Evolutionary conservation across 2,113 vertebrate genomes (phyloP), one percentile per base, ranked within the genome.

Genomic region (Picathartes gymnocephalus): DNA sequence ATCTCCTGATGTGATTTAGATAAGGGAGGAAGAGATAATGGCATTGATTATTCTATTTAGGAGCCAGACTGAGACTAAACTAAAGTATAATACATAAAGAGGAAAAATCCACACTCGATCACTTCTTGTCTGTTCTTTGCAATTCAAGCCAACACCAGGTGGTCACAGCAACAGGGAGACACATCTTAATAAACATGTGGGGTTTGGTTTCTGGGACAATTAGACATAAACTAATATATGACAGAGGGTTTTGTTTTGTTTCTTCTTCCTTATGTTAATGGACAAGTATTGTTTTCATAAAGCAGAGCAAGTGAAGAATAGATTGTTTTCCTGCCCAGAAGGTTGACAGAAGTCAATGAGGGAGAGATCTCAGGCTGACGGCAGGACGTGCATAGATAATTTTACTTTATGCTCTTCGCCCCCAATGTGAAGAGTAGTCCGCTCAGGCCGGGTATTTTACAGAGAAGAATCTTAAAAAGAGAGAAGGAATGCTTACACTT

Each of bases 11-110:
- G 98, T 98, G 98, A 98, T 98, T 98, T 98, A 98, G 98, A 98
- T 97, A 98, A 98, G 97, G 73, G 96, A 98, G 97, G 97, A 97
- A 98, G 97, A 98, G 98, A 98, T 98, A 98, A 98, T 98, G 97
- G 95, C 96, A 98, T 98, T 98, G 98, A 98, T 98, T 98, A 98
- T 98, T 98, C 98, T 97, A 98, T 98, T 98, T 98, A 97, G 97
- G 95, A 98, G 96, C 95, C 97, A 94, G 95, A 95, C 97, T 64
- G 70, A 97, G 96, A 96, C 93, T 96, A 98, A 98, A 97, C 96
- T 97, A 96, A 94, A 97, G 96, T 96, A 97, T 94, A 97, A 97
- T 88, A 96, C 82, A 92, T 48, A 95, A 95, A 95, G 83, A 95
- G 85, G 87, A 79, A 95, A 70, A 96, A 90, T 92, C 88, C 90